Percentiles rank a stretch among this genome's conserved stretches.
phyloP scores from a whole-genome alignment of 1,140 invertebrate genomes.

The Asobara japonica region DNA sequence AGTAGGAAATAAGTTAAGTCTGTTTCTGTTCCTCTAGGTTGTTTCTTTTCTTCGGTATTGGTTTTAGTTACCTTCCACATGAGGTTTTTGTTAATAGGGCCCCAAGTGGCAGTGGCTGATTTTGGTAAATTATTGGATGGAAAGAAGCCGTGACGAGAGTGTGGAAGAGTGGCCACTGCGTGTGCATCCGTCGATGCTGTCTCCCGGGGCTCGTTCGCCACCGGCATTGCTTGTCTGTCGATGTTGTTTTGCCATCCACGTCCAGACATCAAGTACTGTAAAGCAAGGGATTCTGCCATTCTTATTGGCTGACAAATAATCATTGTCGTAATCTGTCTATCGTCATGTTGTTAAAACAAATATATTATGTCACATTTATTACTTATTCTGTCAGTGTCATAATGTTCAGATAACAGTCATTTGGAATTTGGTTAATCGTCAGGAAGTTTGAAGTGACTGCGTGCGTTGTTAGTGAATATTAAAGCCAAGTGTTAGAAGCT shows the following conservation, averaged over 20 bases:
- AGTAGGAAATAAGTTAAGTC: constrained; percentile 29
- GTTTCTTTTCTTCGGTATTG: constrained; percentile 37
- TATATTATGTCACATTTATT: not conserved
- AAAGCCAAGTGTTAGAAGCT: constrained; percentile 13
- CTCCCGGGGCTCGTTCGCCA: constrained; percentile 55
- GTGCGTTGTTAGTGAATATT: constrained; percentile 31
- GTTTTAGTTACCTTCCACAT: constrained; percentile 73
- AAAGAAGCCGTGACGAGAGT: constrained; percentile 70
- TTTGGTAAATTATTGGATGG: constrained; percentile 71
- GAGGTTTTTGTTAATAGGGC: constrained; percentile 74
- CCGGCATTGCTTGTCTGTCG: constrained; percentile 58
- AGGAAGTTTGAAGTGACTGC: constrained; percentile 7
- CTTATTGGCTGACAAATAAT: constrained; percentile 48
- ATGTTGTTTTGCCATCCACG: constrained; percentile 62
- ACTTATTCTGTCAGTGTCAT: not conserved
- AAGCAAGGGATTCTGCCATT: constrained; percentile 59
- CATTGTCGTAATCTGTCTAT: constrained; percentile 3
- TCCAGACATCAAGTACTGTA: constrained; percentile 66
- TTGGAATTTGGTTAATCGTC: constrained; percentile 16
- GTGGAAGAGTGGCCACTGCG: constrained; percentile 68
- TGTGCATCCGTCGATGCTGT: constrained; percentile 57
- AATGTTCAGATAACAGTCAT: not conserved
- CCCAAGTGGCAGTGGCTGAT: constrained; percentile 73
- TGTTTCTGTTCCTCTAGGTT: not conserved
- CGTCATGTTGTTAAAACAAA: not conserved